Evolutionary conservation across 30 jellyfish, hydroid and myxozoan species (phyloP), one percentile per base, ranked within the genome.

Genomic region (Euphysa ruthae): DNA sequence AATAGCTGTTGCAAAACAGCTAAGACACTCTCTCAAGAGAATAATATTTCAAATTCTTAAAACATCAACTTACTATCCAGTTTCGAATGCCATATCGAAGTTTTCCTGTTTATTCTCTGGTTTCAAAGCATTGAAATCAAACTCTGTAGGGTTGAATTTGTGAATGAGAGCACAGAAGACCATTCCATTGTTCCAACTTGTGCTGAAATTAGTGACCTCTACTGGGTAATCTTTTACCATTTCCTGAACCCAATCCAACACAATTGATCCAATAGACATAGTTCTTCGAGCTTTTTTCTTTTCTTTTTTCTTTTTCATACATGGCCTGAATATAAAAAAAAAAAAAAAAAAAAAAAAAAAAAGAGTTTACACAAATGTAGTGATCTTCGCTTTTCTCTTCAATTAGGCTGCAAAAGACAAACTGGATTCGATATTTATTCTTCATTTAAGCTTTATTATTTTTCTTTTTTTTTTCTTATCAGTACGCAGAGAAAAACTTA

Each of bases 161-260:
- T 85, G 96, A 29, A 85, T 85, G 13, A 85, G 56, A 3, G 96
- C 96, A 73, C 94, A 78, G 70, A 85, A 85, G 8, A 87, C 96
- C 64, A 85, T 70, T 24, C 96, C 96, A 71, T 58, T 72, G 66
- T 74, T 78, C 96, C 96, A 85, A 35, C 96, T 85, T 12, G 82
- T 76, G 52, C 93, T 77, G 71, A 85, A 85, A 44, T 85, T 85
- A 44, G 26, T 78, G n/a, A 85, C 78, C 43, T 70, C 79, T 10
- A 85, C 69, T 6, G 88, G 94, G 55, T 85, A 85, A 62, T 85
- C 96, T 65, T 69, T 72, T 0, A 85, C 85, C 96, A 85, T 85
- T 79, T 85, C 96, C 43, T 72, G 91, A 78, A 90, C 91, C 96
- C 96, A 85, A 49, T 85, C 96, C 15, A 85, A 82, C n/a, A 85